Percentiles rank a stretch among this genome's conserved stretches.
These are phyloP conservation scores for Cyclopterus lumpus DNA, from an alignment of 2,797 vertebrate genomes.

Conservation along the genomic window DNA sequence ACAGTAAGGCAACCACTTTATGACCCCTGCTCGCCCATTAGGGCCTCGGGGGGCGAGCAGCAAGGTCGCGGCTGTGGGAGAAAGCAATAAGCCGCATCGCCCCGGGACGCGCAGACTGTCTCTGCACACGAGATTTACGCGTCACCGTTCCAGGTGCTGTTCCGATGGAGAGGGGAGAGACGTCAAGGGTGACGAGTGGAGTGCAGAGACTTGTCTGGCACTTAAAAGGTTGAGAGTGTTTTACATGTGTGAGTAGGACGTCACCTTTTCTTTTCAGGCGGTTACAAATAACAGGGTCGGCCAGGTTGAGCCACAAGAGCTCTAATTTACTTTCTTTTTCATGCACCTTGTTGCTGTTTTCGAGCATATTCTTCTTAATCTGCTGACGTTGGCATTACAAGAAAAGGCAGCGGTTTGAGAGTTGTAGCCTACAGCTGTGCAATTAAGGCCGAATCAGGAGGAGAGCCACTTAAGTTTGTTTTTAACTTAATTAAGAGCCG, in stretches of 20 bases:
- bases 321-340: constrained; percentile 7
- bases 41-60: constrained; percentile 57
- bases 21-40: constrained; percentile 70
- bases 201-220: constrained; percentile 67
- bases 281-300: constrained; percentile 51
- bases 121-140: constrained; percentile 72
- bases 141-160: constrained; percentile 79
- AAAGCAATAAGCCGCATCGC: constrained; percentile 53
- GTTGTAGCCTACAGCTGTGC: constrained; percentile 11
- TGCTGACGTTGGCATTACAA: neutral
- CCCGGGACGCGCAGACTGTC: constrained; percentile 67
- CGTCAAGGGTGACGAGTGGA: constrained; percentile 50
- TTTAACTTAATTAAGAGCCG: neutral
- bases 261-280: constrained; percentile 32
- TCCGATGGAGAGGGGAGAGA: constrained; percentile 59
- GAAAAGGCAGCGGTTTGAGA: constrained; percentile 12
- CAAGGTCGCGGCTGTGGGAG: constrained; percentile 40
- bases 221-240: constrained; percentile 50
- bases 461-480: neutral
- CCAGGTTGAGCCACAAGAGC: constrained; percentile 20
- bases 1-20: constrained; percentile 79
- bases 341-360: neutral
- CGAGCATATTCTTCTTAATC: neutral
- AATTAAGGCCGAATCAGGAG: neutral
- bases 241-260: constrained; percentile 46